A percentile compares a stretch with the other conserved stretches of the same genome.
Conservation (phyloP, 2,113 vertebrate genomes). For the Ptychochromis oligacanthus region DNA sequence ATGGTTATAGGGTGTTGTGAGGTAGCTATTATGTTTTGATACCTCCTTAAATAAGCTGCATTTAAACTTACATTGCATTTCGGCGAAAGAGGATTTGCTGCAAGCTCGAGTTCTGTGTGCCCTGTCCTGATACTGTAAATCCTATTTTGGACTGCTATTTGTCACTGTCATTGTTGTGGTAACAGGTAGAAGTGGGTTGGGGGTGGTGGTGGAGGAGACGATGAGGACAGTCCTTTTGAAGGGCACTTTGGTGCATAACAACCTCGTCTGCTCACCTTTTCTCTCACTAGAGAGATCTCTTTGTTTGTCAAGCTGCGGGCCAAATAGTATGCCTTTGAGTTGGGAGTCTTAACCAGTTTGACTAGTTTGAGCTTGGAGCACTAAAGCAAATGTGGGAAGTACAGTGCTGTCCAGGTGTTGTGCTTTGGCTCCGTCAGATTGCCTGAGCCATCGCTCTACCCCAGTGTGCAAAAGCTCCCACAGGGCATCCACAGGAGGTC, state of each 20-base stretch:
- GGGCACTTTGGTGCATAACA: constrained; percentile 39
- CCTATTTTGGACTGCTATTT: constrained; percentile 63
- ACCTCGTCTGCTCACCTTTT: neutral
- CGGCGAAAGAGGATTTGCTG: constrained; percentile 62
- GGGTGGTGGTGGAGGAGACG: neutral
- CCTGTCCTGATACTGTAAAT: constrained; percentile 60
- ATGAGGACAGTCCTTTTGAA: constrained; percentile 54
- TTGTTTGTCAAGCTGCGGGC: constrained; percentile 32
- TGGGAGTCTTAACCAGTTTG: constrained; percentile 60
- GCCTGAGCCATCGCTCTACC: neutral
- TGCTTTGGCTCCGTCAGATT: constrained; percentile 8
- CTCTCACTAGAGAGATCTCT: neutral
- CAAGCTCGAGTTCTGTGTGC: constrained; percentile 44
- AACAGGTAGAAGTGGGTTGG: constrained; percentile 50
- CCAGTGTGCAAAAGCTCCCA: constrained; percentile 14
- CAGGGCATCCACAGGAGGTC: constrained; percentile 30
- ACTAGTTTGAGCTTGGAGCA: constrained; percentile 55
- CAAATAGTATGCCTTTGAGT: constrained; percentile 16
- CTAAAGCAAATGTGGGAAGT: neutral
- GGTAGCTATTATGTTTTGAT: constrained; percentile 20
- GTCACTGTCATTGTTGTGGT: constrained; percentile 70
- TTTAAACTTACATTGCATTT: constrained; percentile 55
- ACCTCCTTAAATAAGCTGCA: constrained; percentile 46
- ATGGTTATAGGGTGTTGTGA: neutral
- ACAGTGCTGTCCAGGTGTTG: constrained; percentile 38